These are phyloP conservation scores for Chlamydotis undulata DNA, from an alignment of 2,113 vertebrate genomes.

Conservation along the genomic window DNA sequence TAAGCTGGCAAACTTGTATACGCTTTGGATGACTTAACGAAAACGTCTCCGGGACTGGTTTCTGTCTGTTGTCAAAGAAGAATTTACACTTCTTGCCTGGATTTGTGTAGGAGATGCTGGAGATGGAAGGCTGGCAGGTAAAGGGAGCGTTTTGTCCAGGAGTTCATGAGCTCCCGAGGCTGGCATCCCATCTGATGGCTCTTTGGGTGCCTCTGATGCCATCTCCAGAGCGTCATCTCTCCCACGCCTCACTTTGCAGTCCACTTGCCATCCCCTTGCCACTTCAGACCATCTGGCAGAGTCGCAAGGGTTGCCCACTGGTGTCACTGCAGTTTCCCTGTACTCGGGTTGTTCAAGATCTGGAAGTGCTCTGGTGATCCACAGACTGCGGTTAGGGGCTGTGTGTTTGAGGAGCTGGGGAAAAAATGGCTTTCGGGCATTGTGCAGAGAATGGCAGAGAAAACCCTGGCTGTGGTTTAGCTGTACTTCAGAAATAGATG, in stretches of 20 bases:
- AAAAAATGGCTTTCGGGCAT: neutral
- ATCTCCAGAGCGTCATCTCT: neutral
- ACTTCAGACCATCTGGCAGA: too few species aligned
- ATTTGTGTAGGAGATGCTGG: neutral
- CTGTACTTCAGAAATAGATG: neutral
- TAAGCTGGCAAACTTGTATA: neutral
- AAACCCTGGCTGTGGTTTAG: neutral
- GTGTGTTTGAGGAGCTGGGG: neutral
- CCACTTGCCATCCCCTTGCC: rapidly evolving
- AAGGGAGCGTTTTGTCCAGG: neutral
- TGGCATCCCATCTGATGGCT: neutral
- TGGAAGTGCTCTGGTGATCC: neutral
- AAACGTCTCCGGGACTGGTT: neutral
- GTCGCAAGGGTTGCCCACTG: rapidly evolving
- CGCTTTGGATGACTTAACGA: neutral
- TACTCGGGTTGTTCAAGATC: rapidly evolving
- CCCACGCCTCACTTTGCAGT: rapidly evolving
- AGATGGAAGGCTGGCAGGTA: too few species aligned
- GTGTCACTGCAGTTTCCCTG: rapidly evolving
- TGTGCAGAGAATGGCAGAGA: neutral
- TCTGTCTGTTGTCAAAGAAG: neutral
- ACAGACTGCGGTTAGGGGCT: neutral
- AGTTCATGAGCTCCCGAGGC: neutral
- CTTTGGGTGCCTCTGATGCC: neutral
- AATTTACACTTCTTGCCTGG: too few species aligned